A percentile compares a stretch with the other conserved stretches of the same genome.
Evolutionary conservation across 2,888 invertebrate genomes (phyloP).

Genomic region (Euzophera pinguis): DNA sequence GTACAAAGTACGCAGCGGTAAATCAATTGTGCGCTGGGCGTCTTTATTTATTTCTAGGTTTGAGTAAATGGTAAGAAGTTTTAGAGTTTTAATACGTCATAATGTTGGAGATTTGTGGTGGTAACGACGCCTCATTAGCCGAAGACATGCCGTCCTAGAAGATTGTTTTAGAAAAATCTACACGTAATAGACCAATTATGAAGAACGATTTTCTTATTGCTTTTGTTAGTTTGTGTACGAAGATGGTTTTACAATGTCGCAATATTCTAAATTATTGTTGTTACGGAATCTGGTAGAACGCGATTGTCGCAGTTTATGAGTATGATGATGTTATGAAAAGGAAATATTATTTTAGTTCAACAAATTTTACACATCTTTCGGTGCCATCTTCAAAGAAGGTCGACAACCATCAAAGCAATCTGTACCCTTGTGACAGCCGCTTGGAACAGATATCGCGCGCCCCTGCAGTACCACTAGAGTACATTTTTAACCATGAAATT

Average conservation of each 20-base stretch:
- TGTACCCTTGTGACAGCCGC: no score
- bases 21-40: no score
- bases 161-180: slow-evolving; percentile 53
- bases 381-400: no score
- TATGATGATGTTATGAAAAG: no score
- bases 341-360: no score
- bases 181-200: slow-evolving; percentile 45
- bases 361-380: no score
- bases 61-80: slow-evolving; percentile 65
- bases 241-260: not conserved
- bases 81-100: slow-evolving; percentile 76
- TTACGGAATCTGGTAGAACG: not conserved
- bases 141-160: slow-evolving; percentile 52
- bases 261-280: not conserved
- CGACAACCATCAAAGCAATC: no score
- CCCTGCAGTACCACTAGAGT: no score
- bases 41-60: slow-evolving; percentile 5
- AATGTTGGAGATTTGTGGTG: slow-evolving; percentile 74
- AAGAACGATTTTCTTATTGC: slow-evolving; percentile 29
- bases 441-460: no score
- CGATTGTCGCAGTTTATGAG: no score
- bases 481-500: no score
- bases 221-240: slow-evolving; percentile 7
- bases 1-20: no score
- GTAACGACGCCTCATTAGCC: slow-evolving; percentile 70